Evolutionary conservation across 1,140 invertebrate species (phyloP).

Genomic region (Nymphalis io): DNA sequence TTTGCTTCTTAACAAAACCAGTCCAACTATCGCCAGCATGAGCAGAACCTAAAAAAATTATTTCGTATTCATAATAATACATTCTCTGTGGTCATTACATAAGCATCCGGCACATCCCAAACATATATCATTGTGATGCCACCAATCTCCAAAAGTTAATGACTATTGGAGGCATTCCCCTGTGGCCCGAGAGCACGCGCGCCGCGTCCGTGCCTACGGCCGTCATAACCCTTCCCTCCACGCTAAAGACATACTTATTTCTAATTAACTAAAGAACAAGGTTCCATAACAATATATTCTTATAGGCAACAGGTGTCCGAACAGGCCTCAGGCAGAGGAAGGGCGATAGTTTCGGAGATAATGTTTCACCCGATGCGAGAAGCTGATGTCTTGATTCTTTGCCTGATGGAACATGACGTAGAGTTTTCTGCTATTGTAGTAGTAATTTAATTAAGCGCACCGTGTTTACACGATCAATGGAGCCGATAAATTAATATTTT

Average conservation of each 20-base stretch:
- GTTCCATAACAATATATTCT: not conserved
- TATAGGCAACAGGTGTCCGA: conserved; percentile 44
- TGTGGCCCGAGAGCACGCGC: conserved; percentile 49
- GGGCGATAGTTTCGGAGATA: conserved; percentile 36
- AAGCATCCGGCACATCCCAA: conserved; percentile 66
- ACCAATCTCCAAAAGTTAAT: conserved; percentile 72
- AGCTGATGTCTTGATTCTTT: conserved; percentile 49
- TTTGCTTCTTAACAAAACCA: conserved; percentile 19
- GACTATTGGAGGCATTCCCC: conserved; percentile 70
- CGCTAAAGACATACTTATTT: conserved; percentile 19
- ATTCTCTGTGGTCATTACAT: conserved; percentile 58
- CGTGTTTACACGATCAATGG: conserved; percentile 24
- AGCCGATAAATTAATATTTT: conserved; percentile 9
- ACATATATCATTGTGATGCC: conserved; percentile 71
- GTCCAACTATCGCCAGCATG: conserved; percentile 13
- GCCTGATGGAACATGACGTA: conserved; percentile 32
- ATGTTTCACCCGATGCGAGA: conserved; percentile 26
- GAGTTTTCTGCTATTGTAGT: conserved; percentile 33
- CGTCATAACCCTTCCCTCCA: not conserved
- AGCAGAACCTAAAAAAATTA: conserved; percentile 28
- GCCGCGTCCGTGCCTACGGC: conserved; percentile 23
- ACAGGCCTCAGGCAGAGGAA: conserved; percentile 27
- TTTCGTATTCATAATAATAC: conserved; percentile 43
- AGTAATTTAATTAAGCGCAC: conserved; percentile 44
- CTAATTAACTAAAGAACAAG: conserved; percentile 17